Percentiles rank a stretch among this genome's conserved stretches.
phyloP scores from a whole-genome alignment of 2,888 invertebrate species.

The Dynastes tityus region DNA sequence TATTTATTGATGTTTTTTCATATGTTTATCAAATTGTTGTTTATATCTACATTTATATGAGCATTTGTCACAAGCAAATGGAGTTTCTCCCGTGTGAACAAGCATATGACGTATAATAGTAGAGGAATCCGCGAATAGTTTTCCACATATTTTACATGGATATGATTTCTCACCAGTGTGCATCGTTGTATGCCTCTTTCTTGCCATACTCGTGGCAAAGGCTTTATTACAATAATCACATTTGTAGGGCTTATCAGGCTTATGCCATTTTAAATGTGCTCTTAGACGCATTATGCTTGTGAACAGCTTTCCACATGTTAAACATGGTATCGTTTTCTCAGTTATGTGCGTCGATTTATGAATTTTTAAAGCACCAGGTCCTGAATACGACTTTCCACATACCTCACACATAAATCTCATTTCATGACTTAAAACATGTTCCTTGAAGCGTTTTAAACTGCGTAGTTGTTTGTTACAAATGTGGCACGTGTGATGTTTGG shows the following conservation, averaged over 20 bases:
- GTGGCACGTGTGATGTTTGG: background rate
- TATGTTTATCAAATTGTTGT: constrained; percentile 3
- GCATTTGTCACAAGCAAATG: background rate
- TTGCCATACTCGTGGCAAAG: background rate
- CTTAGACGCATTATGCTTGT: background rate
- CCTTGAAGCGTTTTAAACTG: background rate
- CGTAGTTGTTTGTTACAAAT: background rate
- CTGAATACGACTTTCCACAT: background rate
- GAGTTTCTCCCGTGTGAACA: background rate
- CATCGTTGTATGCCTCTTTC: background rate
- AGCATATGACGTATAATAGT: constrained; percentile 5
- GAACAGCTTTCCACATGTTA: background rate
- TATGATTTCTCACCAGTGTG: background rate
- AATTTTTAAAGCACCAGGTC: background rate
- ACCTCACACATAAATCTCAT: background rate
- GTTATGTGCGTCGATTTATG: background rate
- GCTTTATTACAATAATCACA: background rate
- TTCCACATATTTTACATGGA: constrained; percentile 2
- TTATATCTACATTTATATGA: background rate
- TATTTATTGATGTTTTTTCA: background rate
- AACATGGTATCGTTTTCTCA: background rate
- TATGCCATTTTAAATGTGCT: background rate
- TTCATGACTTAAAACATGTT: background rate
- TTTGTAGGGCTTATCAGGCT: background rate
- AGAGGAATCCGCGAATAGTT: background rate